phyloP scores from a whole-genome alignment of 2,797 vertebrate species.

The Leucoraja ocellata region DNA sequence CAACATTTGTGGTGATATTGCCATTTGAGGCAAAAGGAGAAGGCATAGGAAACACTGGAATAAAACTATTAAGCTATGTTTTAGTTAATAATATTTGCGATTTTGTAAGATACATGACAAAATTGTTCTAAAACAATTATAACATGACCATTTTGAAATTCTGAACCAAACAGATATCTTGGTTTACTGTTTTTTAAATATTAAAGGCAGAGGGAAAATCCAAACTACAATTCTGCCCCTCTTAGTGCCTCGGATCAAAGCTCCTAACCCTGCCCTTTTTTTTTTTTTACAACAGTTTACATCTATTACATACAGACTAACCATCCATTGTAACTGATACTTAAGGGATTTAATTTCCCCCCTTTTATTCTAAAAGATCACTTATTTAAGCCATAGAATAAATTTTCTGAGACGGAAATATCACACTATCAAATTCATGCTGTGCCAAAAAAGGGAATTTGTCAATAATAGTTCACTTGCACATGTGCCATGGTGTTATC shows the following conservation, averaged over 20 bases:
- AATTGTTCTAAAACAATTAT: neutral
- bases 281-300: too few relatives aligned
- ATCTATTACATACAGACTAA: neutral
- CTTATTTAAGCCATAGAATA: neutral
- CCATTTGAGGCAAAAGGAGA: neutral
- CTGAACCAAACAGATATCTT: neutral
- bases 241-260: neutral
- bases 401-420: neutral
- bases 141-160: neutral
- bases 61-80: neutral
- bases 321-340: neutral
- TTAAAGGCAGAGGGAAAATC: neutral
- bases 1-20: too few relatives aligned
- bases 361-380: neutral
- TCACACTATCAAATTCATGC: neutral
- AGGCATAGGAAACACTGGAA: neutral
- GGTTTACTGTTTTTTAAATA: neutral
- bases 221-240: neutral
- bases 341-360: neutral
- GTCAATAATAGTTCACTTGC: slow-evolving; percentile 5
- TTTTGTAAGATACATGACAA: neutral
- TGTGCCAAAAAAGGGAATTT: neutral
- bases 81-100: neutral
- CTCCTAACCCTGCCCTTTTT: neutral
- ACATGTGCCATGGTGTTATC: neutral